phyloP scores from a whole-genome alignment of 2,797 vertebrate genomes.

The Alectoris magna region DNA sequence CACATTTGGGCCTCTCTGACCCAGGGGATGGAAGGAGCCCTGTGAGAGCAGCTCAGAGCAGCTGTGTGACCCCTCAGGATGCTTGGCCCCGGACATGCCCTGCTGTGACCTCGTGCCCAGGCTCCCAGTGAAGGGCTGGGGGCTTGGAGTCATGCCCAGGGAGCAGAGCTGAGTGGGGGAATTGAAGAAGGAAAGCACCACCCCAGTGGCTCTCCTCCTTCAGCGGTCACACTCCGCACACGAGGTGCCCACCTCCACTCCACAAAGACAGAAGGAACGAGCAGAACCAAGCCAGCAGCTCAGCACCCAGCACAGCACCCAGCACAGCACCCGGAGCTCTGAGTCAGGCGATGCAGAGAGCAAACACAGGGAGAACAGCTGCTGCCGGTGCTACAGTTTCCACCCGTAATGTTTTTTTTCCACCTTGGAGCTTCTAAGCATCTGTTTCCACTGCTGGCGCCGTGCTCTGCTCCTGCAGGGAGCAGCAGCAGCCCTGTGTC shows the following conservation, averaged over 20 bases:
- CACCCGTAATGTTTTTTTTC: neutral
- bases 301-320: neutral
- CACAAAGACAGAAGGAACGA: neutral
- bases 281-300: neutral
- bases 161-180: neutral
- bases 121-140: neutral
- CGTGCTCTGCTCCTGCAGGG: neutral
- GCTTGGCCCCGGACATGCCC: too few relatives aligned
- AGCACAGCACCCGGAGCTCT: neutral
- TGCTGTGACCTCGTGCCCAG: too few relatives aligned
- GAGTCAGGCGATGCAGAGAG: neutral
- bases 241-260: neutral
- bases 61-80: neutral
- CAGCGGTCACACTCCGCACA: too few relatives aligned
- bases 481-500: neutral
- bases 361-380: neutral
- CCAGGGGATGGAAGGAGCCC: neutral
- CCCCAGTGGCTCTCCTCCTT: too few relatives aligned
- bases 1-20: neutral
- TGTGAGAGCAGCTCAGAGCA: neutral
- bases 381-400: accelerated
- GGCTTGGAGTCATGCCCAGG: neutral
- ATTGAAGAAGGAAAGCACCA: neutral
- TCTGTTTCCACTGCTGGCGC: neutral
- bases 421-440: neutral